phyloP scores from a whole-genome alignment of 53 echinoderm and acorn worm species.

The Paelopatides confundens region DNA sequence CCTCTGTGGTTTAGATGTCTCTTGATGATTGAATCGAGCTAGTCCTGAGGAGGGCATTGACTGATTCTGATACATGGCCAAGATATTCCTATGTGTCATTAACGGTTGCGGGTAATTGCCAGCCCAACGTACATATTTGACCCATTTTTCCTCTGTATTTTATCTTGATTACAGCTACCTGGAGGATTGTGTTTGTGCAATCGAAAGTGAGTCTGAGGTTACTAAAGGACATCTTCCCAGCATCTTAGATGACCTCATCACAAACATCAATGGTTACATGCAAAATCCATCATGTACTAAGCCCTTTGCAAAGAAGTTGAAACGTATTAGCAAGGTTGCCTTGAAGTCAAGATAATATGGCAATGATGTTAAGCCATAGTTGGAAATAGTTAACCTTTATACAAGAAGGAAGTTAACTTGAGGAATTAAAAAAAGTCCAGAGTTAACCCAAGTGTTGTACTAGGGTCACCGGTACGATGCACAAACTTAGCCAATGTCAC shows the following conservation, averaged over 20 bases:
- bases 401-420: too few relatives aligned
- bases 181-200: slow-evolving; percentile 77
- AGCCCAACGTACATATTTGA: too few relatives aligned
- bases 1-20: too few relatives aligned
- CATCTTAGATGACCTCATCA: slow-evolving; percentile 74
- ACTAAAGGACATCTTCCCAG: slow-evolving; percentile 79
- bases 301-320: slow-evolving; percentile 57
- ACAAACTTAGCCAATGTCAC: too few relatives aligned
- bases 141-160: not conserved
- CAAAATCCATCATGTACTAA: slow-evolving; percentile 57
- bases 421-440: too few relatives aligned
- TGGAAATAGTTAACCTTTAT: not conserved
- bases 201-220: slow-evolving; percentile 68
- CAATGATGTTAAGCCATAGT: not conserved
- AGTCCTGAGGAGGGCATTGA: too few relatives aligned
- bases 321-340: slow-evolving; percentile 70
- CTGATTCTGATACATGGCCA: too few relatives aligned
- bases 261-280: slow-evolving; percentile 63
- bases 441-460: too few relatives aligned
- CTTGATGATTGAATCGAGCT: too few relatives aligned
- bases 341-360: slow-evolving; percentile 53
- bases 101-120: too few relatives aligned
- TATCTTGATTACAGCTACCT: slow-evolving; percentile 63
- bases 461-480: too few relatives aligned
- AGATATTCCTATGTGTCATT: too few relatives aligned